Conservation (phyloP, 2,797 vertebrate species). For the Chaetodon trifasciatus region DNA sequence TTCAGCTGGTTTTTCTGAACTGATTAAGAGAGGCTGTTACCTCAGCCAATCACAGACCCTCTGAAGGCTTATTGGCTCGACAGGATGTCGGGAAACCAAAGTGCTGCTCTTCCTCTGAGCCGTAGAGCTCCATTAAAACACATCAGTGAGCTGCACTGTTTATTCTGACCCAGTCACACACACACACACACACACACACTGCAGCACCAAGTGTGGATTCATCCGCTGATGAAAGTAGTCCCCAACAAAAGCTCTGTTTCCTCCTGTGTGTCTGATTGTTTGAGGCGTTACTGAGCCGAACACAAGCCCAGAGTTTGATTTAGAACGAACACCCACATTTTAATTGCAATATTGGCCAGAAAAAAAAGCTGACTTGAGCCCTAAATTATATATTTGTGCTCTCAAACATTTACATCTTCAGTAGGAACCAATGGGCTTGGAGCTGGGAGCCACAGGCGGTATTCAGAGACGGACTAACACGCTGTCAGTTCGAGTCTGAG, state of each 20-base stretch:
- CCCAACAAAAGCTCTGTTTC: neutral
- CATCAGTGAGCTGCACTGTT: neutral
- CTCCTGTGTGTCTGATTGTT: neutral
- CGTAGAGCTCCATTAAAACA: neutral
- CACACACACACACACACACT: neutral
- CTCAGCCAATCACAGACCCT: constrained; percentile 40
- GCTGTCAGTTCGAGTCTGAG: too few relatives aligned
- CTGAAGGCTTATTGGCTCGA: constrained; percentile 1
- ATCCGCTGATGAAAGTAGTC: neutral
- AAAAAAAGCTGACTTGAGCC: too few relatives aligned
- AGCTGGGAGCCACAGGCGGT: too few relatives aligned
- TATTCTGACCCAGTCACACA: neutral
- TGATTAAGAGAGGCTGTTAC: constrained; percentile 8
- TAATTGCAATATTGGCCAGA: too few relatives aligned
- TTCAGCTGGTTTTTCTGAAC: constrained; percentile 32
- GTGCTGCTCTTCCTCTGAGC: neutral
- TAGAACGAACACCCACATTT: too few relatives aligned
- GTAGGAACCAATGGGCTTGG: too few relatives aligned
- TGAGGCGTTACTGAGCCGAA: too few relatives aligned
- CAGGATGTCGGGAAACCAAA: neutral
- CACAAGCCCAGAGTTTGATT: too few relatives aligned
- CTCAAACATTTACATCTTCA: too few relatives aligned
- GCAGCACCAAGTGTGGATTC: neutral
- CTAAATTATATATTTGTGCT: too few relatives aligned
- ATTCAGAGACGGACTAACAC: too few relatives aligned